phyloP scores from a whole-genome alignment of 2,113 vertebrate genomes.

The Potamarius usumacintae region DNA sequence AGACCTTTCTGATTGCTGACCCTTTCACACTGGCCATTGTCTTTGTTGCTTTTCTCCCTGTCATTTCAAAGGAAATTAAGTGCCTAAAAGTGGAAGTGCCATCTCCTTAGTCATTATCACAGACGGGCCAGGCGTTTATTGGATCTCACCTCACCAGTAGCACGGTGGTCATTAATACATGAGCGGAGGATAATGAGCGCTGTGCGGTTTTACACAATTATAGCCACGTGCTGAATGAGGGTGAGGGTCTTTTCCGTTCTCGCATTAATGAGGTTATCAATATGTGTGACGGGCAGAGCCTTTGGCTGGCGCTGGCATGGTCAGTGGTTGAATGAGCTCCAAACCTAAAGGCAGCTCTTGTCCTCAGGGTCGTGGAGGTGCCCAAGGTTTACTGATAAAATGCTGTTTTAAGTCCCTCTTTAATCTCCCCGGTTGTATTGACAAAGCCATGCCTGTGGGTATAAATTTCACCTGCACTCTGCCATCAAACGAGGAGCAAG shows the following conservation, averaged over 20 bases:
- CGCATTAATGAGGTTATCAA: slow-evolving; percentile 65
- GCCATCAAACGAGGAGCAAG: slow-evolving; percentile 41
- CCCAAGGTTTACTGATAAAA: slow-evolving; percentile 56
- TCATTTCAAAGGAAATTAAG: slow-evolving; percentile 56
- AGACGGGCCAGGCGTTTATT: slow-evolving; percentile 60
- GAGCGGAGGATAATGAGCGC: slow-evolving; percentile 55
- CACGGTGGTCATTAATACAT: slow-evolving; percentile 55
- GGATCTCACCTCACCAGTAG: slow-evolving; percentile 58
- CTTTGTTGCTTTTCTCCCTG: slow-evolving; percentile 34
- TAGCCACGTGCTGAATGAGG: slow-evolving; percentile 36
- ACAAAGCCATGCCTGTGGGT: slow-evolving; percentile 43
- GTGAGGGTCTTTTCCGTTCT: slow-evolving; percentile 48
- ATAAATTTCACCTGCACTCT: slow-evolving; percentile 60
- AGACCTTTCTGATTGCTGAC: slow-evolving; percentile 15
- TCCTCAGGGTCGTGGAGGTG: slow-evolving; percentile 48
- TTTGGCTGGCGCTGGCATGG: slow-evolving; percentile 15
- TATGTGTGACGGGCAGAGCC: slow-evolving; percentile 47
- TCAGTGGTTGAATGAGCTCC: slow-evolving; percentile 39
- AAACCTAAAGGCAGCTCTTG: slow-evolving; percentile 22
- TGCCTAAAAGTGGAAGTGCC: slow-evolving; percentile 58
- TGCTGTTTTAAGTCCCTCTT: slow-evolving; percentile 50
- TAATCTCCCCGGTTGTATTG: slow-evolving; percentile 51
- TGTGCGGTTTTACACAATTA: slow-evolving; percentile 53
- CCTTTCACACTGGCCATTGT: background rate
- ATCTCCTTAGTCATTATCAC: slow-evolving; percentile 59